Percentiles rank a stretch among this genome's conserved stretches.
Evolutionary conservation across 1,140 invertebrate genomes (phyloP).

Genomic region (Bombus breviceps): DNA sequence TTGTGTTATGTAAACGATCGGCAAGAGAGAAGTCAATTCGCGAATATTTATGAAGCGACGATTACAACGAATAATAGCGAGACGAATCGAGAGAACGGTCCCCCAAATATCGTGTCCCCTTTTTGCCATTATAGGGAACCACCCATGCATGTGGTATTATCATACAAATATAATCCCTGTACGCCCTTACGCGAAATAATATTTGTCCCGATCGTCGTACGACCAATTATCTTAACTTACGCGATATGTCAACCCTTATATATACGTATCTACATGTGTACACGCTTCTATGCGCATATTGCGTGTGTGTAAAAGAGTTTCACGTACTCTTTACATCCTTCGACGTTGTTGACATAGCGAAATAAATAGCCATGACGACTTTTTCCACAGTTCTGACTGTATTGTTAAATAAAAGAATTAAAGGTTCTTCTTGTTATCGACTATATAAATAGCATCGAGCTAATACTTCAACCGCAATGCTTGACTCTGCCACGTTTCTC

Average conservation of each 20-base stretch:
- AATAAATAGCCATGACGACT: not conserved
- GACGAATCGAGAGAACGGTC: constrained; percentile 55
- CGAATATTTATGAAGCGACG: constrained; percentile 67
- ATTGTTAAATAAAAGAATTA: not conserved
- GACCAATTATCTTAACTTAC: constrained; percentile 69
- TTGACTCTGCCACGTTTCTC: too few relatives aligned
- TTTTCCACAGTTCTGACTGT: not conserved
- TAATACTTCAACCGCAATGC: too few relatives aligned
- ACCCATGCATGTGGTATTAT: constrained; percentile 63
- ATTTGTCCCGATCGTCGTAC: constrained; percentile 64
- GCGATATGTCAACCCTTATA: constrained; percentile 58
- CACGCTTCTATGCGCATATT: not conserved
- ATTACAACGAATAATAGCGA: constrained; percentile 68
- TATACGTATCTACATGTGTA: not conserved
- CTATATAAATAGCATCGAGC: not conserved
- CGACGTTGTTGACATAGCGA: not conserved
- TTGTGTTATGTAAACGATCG: constrained; percentile 34
- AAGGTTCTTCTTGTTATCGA: not conserved
- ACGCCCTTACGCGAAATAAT: constrained; percentile 60
- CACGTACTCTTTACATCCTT: too few relatives aligned
- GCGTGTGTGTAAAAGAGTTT: not conserved
- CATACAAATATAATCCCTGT: constrained; percentile 70
- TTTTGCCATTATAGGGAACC: constrained; percentile 50
- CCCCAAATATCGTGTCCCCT: constrained; percentile 45
- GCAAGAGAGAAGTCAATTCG: constrained; percentile 50